Evolutionary conservation across 2,797 vertebrate species (phyloP).

Genomic region (Rousettus madagascariensis): DNA sequence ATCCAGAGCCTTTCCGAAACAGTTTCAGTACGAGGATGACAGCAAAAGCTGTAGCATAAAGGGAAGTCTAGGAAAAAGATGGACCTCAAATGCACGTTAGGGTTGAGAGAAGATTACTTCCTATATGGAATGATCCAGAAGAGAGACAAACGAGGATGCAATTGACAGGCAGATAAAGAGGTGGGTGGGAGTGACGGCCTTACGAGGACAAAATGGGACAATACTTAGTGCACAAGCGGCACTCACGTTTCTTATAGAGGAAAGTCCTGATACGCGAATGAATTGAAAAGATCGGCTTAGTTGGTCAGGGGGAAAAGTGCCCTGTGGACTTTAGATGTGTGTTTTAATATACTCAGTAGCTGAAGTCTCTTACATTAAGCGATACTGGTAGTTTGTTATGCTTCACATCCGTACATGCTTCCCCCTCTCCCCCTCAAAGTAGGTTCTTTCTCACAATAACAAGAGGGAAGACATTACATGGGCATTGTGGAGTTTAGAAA

Average conservation of each 20-base stretch:
- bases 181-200: too few species aligned
- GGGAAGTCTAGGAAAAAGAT: neutral
- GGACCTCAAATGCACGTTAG: neutral
- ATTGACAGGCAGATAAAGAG: too few species aligned
- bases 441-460: neutral
- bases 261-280: neutral
- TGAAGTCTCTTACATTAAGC: neutral
- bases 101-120: neutral
- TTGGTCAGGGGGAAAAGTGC: neutral
- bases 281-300: neutral
- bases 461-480: neutral
- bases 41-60: neutral
- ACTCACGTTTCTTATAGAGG: neutral
- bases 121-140: neutral
- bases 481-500: neutral
- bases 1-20: neutral
- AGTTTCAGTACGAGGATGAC: neutral
- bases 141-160: neutral
- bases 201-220: neutral
- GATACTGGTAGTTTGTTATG: neutral
- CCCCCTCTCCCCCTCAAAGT: too few species aligned
- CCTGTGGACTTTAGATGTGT: rapidly evolving
- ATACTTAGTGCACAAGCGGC: too few species aligned
- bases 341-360: neutral
- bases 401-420: neutral